Percentiles rank a stretch among this genome's conserved stretches.
Conservation (phyloP, 2,797 vertebrate genomes). For the Eospalax fontanierii region DNA sequence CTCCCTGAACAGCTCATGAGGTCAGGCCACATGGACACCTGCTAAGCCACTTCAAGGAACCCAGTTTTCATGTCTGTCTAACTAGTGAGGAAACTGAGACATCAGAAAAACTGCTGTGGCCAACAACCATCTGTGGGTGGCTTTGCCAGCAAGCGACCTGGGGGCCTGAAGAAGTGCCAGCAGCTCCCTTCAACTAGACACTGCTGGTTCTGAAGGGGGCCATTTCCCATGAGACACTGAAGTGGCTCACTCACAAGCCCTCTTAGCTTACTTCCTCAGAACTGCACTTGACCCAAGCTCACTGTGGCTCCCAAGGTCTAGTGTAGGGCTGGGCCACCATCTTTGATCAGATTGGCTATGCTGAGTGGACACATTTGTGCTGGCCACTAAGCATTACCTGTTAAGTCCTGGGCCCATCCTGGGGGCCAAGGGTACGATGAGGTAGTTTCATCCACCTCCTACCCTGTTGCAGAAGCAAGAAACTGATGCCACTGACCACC, state of each 20-base stretch:
- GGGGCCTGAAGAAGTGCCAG: background rate
- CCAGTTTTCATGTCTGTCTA: background rate
- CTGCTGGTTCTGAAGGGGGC: background rate
- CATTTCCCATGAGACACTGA: accelerated
- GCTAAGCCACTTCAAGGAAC: background rate
- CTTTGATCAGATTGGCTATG: background rate
- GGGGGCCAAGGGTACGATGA: background rate
- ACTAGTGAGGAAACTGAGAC: background rate
- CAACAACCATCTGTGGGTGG: no score
- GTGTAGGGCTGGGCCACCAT: background rate
- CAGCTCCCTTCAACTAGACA: background rate
- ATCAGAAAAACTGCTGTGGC: background rate
- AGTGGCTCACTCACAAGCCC: background rate
- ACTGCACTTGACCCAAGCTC: background rate
- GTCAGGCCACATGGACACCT: background rate
- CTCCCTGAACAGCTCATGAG: accelerated
- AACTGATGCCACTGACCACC: accelerated
- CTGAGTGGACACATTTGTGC: background rate
- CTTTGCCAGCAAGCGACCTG: no score
- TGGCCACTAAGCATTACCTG: background rate
- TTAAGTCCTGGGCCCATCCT: accelerated
- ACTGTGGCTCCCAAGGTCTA: background rate
- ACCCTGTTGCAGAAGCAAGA: background rate
- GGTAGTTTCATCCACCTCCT: background rate
- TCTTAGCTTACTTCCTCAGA: background rate